phyloP scores from a whole-genome alignment of 2,797 vertebrate genomes.

The Anisognathus igniventris region DNA sequence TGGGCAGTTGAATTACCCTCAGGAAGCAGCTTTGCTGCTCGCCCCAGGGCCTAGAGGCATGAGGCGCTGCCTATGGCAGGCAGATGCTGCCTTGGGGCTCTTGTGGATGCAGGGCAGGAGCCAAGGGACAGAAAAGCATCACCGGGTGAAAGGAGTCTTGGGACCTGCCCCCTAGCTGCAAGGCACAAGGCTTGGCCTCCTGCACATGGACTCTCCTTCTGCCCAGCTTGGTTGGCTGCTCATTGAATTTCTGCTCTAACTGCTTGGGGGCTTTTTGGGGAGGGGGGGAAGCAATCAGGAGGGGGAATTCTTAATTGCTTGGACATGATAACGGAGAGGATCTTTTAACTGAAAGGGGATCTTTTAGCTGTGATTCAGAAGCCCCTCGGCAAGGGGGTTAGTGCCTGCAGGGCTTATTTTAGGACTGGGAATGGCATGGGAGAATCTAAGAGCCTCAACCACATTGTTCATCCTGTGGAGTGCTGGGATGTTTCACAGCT shows the following conservation, averaged over 20 bases:
- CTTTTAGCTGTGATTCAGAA: neutral
- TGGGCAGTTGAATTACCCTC: neutral
- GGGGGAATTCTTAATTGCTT: neutral
- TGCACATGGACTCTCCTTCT: neutral
- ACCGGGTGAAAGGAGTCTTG: neutral
- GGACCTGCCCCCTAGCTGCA: neutral
- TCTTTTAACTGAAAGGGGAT: neutral
- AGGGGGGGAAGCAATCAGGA: neutral
- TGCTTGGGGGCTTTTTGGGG: neutral
- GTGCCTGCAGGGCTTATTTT: neutral
- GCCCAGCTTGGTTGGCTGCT: rapidly evolving
- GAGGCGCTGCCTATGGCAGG: rapidly evolving
- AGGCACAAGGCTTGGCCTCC: neutral
- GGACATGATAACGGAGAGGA: neutral
- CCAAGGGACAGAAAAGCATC: neutral
- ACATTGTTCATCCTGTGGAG: rapidly evolving
- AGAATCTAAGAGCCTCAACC: neutral
- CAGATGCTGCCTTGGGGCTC: neutral
- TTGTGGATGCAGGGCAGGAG: neutral
- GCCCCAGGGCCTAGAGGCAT: rapidly evolving
- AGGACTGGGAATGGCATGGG: neutral
- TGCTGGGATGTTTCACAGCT: neutral
- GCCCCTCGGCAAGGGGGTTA: neutral
- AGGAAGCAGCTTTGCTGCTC: neutral
- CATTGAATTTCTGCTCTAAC: neutral